Base-by-base conservation (phyloP, 2,888 invertebrate genomes). In the Scaeva pyrastri region DNA sequence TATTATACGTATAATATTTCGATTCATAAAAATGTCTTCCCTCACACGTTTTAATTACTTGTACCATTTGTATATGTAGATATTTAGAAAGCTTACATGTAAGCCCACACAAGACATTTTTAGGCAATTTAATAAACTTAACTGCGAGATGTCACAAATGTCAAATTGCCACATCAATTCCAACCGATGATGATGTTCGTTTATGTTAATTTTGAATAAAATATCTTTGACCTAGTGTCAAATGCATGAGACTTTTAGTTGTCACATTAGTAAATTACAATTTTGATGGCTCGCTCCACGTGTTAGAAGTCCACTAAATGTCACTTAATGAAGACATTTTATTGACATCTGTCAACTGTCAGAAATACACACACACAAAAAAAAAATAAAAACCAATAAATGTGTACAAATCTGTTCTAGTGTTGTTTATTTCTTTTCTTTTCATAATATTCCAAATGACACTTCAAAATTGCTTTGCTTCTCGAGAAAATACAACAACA, bases 331-430 rank as follows among this genome's bases (percentile, higher is more conserved):
- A 39, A 41, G 8, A 39, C 16, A 19, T 41, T 41, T 21, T 21
- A 60, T 41, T 60, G 60, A 60, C 60, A 60, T 60, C 41, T 60
- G 60, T 60, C 60, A 60, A 11, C 58, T 58, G 58, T 58, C 58
- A 58, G 10, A 48, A 48, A 48, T 19, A n/a, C n/a, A n/a, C n/a
- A n/a, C n/a, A n/a, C n/a, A n/a, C n/a, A 16, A 36, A 2, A 36
- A 10, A 12, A 10, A 31, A 6, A 58, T 4, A 21, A 8, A 16
- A 16, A 21, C 14, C 19, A 19, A 50, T 23, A 23, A 26, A 52
- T 52, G 50, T 45, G 16, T 45, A 58, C 14, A 58, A 58, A 58
- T 58, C 21, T 58, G 58, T 39, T 39, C 19, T 58, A n/a, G 12
- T 39, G 31, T 31, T 31, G 5, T 26, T 14, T 23, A 21, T 23